Percentiles rank a stretch among this genome's conserved stretches.
Evolutionary conservation across 2,888 invertebrate genomes (phyloP).

Genomic region (Oligia fasciuncula): DNA sequence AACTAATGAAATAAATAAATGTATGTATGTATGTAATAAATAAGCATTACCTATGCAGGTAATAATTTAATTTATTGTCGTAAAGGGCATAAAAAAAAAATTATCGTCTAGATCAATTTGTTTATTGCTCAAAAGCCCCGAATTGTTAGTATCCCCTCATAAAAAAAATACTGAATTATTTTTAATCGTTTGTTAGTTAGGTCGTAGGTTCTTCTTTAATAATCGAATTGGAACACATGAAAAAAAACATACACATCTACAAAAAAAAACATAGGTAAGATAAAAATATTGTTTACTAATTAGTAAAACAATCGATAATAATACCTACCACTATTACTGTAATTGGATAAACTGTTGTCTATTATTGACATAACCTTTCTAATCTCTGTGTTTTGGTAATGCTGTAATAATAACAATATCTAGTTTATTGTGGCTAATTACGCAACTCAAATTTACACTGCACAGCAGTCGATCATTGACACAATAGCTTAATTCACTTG

Average conservation of each 20-base stretch:
- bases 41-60: too few species aligned
- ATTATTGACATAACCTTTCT: neutral
- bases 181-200: neutral
- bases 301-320: neutral
- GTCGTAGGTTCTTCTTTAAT: neutral
- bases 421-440: neutral
- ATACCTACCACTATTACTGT: neutral
- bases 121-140: neutral
- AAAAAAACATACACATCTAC: too few species aligned
- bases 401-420: neutral
- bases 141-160: neutral
- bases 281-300: neutral
- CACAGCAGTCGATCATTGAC: neutral
- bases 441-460: neutral
- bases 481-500: neutral
- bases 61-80: too few species aligned
- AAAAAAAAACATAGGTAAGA: too few species aligned
- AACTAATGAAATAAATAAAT: too few species aligned
- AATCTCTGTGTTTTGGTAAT: neutral
- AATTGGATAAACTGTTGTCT: neutral
- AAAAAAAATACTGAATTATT: neutral
- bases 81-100: too few species aligned
- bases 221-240: neutral
- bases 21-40: too few species aligned
- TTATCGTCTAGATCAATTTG: neutral